Evolutionary conservation across 2,797 vertebrate species (phyloP).

Genomic region (Acipenser ruthenus): DNA sequence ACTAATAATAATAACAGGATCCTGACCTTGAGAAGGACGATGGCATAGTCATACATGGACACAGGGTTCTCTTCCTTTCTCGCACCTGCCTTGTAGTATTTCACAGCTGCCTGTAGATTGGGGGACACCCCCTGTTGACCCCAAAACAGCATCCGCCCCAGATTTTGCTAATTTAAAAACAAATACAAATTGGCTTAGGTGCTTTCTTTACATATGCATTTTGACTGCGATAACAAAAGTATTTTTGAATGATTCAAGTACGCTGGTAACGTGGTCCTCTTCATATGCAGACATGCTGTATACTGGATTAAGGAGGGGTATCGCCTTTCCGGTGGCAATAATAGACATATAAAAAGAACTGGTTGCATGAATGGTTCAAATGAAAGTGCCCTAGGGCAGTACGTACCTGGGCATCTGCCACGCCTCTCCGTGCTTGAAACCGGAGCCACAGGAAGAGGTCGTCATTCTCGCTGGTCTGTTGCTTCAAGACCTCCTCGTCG

Average conservation of each 20-base stretch:
- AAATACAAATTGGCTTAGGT: background rate
- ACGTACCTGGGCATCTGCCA: slow-evolving; percentile 61
- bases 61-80: slow-evolving; percentile 47
- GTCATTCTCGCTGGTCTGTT: slow-evolving; percentile 59
- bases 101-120: slow-evolving; percentile 54
- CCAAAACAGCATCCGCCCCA: slow-evolving; percentile 72
- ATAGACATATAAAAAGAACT: no score
- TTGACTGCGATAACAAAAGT: no score
- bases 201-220: no score
- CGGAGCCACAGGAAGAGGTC: slow-evolving; percentile 72
- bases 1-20: background rate
- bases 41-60: slow-evolving; percentile 70
- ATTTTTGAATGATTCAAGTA: no score
- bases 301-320: no score
- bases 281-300: no score
- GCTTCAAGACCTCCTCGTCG: slow-evolving; percentile 50
- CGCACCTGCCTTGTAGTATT: slow-evolving; percentile 64
- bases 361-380: no score
- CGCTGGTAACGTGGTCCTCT: no score
- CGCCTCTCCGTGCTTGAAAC: slow-evolving; percentile 58
- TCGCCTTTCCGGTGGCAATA: no score
- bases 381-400: no score
- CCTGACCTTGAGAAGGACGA: slow-evolving; percentile 61
- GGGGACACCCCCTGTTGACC: slow-evolving; percentile 67
- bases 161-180: slow-evolving; percentile 45